Conservation (phyloP, 2,888 invertebrate species). For the Chymomyza caudatula region DNA sequence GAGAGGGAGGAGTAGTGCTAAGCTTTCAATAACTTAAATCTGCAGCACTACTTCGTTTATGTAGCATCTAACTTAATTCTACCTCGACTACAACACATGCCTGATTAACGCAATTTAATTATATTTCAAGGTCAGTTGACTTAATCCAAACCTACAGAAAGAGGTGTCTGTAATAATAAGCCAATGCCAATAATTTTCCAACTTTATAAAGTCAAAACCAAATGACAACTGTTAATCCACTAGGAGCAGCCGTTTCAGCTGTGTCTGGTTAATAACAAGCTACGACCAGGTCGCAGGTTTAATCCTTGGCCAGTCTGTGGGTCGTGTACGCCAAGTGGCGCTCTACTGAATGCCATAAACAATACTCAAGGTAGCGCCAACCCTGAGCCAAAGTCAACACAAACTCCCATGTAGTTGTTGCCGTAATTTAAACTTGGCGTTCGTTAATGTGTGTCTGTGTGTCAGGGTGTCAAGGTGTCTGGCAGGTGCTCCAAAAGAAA, state of each 20-base stretch:
- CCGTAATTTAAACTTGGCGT: constrained; percentile 31
- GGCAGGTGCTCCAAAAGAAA: constrained; percentile 19
- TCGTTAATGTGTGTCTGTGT: constrained; percentile 17
- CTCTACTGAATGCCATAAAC: constrained; percentile 12
- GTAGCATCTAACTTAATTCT: neutral
- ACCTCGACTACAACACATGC: neutral
- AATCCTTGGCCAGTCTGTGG: neutral
- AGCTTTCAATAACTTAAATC: too few species aligned
- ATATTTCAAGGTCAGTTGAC: neutral
- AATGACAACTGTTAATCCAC: constrained; percentile 24
- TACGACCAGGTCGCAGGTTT: neutral
- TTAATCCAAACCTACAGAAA: too few species aligned
- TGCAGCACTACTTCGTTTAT: neutral
- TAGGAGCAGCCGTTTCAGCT: constrained; percentile 23
- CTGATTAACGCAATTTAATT: too few species aligned
- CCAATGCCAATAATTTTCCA: constrained; percentile 27
- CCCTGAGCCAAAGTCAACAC: constrained; percentile 24
- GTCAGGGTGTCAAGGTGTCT: constrained; percentile 63
- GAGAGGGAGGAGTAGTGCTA: too few species aligned
- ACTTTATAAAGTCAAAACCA: constrained; percentile 14
- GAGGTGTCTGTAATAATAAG: too few species aligned
- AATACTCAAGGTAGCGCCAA: constrained; percentile 47
- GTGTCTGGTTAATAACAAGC: neutral
- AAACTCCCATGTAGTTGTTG: constrained; percentile 5
- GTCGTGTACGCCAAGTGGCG: neutral